Evolutionary conservation across 2,113 vertebrate species (phyloP), one percentile per base, ranked within the genome.

Genomic region (Pseudorasbora parva): DNA sequence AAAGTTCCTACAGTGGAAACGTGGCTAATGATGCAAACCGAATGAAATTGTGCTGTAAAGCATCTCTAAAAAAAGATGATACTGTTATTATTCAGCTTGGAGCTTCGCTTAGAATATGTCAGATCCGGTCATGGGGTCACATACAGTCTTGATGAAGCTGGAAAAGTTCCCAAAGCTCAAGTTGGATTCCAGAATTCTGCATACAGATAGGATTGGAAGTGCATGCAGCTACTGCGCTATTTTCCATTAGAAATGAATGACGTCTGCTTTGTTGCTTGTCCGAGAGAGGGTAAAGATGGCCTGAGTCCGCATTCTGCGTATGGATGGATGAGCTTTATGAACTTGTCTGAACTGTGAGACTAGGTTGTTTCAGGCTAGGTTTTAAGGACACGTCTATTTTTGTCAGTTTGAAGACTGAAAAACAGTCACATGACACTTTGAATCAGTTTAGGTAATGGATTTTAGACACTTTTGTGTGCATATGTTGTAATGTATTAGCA

Each of bases 371-470:
- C n/a, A 85, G 77, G 77, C 37, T 27, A 49, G 51, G 17, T 71
- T 64, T 80, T 81, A 74, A 71, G 51, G 76, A 62, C 62, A 60
- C 49, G 27, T 41, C 56, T 66, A 54, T 81, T 75, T 66, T 41
- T 30, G 43, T 64, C 78, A 27, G 78, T 56, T 47, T 41, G 4
- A 75, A 54, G 14, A 12, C 19, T 66, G 6, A 41, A 81, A 64
- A 81, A 30, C 62, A 51, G 4, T 19, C 49, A 4, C 51, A 12
- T 76, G 56, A 45, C 81, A 23, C 4, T 27, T 56, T n/a, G 21
- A 33, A 4, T 21, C 23, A 11, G 51, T 14, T 59, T 2, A 66
- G 56, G 17, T 43, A 43, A 23, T 43, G 21, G 10, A 60, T 56
- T 57, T 72, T 33, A n/a, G 27, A 14, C 5, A 33, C 6, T 60